Conservation (phyloP, 1,140 invertebrate genomes). For the Heterodera schachtii region DNA sequence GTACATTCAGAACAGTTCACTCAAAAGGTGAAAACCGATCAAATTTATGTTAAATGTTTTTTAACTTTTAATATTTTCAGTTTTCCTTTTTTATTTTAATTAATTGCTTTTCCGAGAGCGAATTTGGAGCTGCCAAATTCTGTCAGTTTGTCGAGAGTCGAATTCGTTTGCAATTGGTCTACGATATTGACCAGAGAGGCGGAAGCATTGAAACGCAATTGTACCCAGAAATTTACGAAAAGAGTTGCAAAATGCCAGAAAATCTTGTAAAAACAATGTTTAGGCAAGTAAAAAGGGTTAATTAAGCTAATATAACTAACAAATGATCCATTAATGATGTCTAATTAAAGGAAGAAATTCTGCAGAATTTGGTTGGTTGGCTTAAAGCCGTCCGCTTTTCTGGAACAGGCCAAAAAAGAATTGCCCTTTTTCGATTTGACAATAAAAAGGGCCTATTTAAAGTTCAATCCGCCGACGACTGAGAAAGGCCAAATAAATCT, state of each 20-base stretch:
- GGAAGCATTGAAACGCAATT: neutral
- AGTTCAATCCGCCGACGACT: neutral
- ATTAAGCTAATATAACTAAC: neutral
- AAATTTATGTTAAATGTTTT: too few species aligned
- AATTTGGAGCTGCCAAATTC: neutral
- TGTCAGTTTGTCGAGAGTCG: neutral
- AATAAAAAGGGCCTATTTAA: neutral
- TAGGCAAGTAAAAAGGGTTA: neutral
- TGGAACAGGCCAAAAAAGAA: neutral
- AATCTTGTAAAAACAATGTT: neutral
- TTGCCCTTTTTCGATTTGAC: neutral
- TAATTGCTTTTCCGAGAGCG: neutral
- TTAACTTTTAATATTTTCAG: neutral
- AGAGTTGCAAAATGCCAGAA: neutral
- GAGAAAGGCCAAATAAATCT: neutral
- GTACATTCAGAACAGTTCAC: neutral
- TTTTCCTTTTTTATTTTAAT: neutral
- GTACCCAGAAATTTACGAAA: neutral
- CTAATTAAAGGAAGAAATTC: neutral
- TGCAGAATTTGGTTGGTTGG: neutral
- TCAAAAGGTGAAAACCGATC: neutral
- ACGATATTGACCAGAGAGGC: neutral
- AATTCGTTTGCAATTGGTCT: slow-evolving; percentile 1
- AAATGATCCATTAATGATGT: too few species aligned
- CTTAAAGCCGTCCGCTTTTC: neutral